Evolutionary conservation across 1,140 invertebrate genomes (phyloP), one percentile per base, ranked within the genome.

Genomic region (Leptinotarsa defecta): DNA sequence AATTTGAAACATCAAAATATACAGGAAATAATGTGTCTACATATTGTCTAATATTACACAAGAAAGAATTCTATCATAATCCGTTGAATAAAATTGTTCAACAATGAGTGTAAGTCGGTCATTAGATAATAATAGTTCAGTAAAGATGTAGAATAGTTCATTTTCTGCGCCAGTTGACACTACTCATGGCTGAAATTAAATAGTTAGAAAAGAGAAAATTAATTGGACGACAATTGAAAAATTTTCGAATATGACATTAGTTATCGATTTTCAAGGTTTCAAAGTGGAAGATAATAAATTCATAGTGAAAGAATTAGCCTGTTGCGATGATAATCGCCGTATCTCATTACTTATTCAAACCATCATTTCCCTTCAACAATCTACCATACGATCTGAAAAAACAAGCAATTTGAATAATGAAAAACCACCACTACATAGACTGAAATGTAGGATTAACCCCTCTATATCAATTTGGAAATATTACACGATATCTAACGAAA

Each of bases 331-430:
- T 13, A 13, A 52, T 52, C 49, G 49, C 49, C 17, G 49, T 3
- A 52, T 52, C 49, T 64, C 13, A 64, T 22, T 64, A 64, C 63
- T 64, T 64, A 19, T 64, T 64, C 63, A 64, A 64, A 64, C 63
- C 63, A 27, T 4, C 24, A 27, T 27, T 27, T 5, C 4, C 24
- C 24, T 27, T 4, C 24, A 27, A 27, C 24, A 19, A 64, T 24
- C n/a, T 20, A 8, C 63, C 22, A 64, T 19, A 19, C 13, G 13
- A 64, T 64, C 19, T 22, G 2, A 64, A 64, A 64, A 64, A n/a
- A n/a, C n/a, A n/a, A n/a, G n/a, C n/a, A n/a, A n/a, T n/a, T n/a
- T n/a, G n/a, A n/a, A n/a, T 64, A 8, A 64, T 64, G 63, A 22
- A 64, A 64, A 64, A 22, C 13, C 63, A 64, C 0, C 63, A 22